Evolutionary conservation across 2,113 vertebrate species (phyloP), one percentile per base, ranked within the genome.

Genomic region (Taurulus bubalis): DNA sequence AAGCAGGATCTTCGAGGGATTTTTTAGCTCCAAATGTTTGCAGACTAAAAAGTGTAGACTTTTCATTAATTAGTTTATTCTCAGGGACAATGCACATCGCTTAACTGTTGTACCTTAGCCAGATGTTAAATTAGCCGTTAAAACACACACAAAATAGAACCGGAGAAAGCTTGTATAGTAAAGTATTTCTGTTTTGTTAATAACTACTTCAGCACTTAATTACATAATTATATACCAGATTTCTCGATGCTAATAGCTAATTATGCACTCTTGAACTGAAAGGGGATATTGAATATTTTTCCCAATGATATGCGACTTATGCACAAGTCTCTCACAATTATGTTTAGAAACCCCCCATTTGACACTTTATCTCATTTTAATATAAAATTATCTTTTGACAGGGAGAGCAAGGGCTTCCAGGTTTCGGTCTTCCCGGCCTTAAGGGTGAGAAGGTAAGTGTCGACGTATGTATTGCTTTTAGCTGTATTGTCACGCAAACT

Each of bases 401-500:
- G 94, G 94, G 94, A 63, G 87, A 90, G 14, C 66, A 66, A 38
- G 94, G 94, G 3, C 38, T 59, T 1, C 88, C 91, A 24, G 94
- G 94, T 58, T 11, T 91, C 4, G 85, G 92, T 49, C 1, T 34
- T 5, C 70, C 62, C 11, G 93, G 92, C 20, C 14, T 7, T 3
- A 94, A 91, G 81, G 94, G 94, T 45, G 93, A 93, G 26, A 90
- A 69, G 86, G 92, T 93, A 82, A 83, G 76, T 30, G 0, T 34
- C 16, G 40, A 47, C 32, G 3, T 68, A 26, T 71, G 56, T 63
- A 1, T 73, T 58, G 8, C 1, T 10, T 4, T 80, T n/a, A 45
- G 18, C 12, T 42, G 40, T 34, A 73, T 79, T 68, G 12, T 71
- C 11, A 67, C 18, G 22, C 14, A 62, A 55, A 58, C 34, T 2